A percentile compares a stretch with the other conserved stretches of the same genome.
These are phyloP conservation scores for Buteo buteo DNA, from an alignment of 2,113 vertebrate species.

Conservation along the genomic window DNA sequence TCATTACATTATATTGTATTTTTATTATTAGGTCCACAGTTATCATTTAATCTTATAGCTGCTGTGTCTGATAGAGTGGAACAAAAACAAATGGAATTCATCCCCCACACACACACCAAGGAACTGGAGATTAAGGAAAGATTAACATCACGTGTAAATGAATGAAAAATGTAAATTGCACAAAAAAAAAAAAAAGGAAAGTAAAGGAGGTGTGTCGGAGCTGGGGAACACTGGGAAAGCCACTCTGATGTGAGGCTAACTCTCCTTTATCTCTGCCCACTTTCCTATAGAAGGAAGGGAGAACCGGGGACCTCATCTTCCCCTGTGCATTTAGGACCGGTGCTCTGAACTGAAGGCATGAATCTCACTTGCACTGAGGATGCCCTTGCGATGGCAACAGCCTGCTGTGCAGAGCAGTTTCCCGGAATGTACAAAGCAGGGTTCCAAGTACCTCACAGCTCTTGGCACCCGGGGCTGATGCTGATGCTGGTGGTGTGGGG, in stretches of 20 bases:
- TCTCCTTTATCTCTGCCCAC: not conserved
- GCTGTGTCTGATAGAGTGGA: slow-evolving; percentile 72
- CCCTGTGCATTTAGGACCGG: not conserved
- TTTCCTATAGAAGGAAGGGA: not conserved
- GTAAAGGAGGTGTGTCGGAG: not conserved
- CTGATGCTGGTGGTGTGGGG: too few species aligned
- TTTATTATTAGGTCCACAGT: slow-evolving; percentile 72
- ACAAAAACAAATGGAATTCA: slow-evolving; percentile 72
- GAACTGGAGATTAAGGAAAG: slow-evolving; percentile 69
- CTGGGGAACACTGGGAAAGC: not conserved
- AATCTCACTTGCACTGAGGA: not conserved
- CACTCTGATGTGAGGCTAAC: not conserved
- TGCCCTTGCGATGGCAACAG: not conserved
- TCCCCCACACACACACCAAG: slow-evolving; percentile 12
- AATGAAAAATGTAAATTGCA: slow-evolving; percentile 70
- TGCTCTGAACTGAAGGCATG: not conserved
- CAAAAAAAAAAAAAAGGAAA: not conserved
- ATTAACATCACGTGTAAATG: slow-evolving; percentile 68
- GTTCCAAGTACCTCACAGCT: too few species aligned
- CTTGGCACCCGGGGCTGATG: not conserved
- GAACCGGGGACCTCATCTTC: not conserved
- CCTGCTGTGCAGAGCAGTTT: not conserved
- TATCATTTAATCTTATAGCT: slow-evolving; percentile 73
- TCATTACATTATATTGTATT: slow-evolving; percentile 71
- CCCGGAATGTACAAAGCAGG: not conserved